Conservation (phyloP, 1,140 invertebrate species). For the Lordiphosa mommai region DNA sequence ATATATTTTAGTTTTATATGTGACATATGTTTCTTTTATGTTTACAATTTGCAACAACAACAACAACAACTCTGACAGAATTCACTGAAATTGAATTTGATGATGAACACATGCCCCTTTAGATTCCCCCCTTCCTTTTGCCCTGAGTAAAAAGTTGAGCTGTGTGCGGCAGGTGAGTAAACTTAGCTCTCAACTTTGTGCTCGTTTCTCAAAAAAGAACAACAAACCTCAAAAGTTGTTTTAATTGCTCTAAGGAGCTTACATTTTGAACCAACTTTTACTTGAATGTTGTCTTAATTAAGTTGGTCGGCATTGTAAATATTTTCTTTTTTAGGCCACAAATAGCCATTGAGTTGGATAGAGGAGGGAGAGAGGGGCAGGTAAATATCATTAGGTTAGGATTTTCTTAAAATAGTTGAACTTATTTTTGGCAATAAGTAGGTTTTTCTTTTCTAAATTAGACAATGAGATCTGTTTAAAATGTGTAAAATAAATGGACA, state of each 20-base stretch:
- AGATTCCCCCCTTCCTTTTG: neutral
- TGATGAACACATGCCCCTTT: conserved; percentile 22
- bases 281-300: conserved; percentile 36
- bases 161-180: conserved; percentile 54
- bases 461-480: neutral
- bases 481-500: neutral
- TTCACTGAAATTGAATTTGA: conserved; percentile 47
- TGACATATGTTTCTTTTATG: conserved; percentile 61
- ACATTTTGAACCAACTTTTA: conserved; percentile 28
- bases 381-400: conserved; percentile 53
- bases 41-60: conserved; percentile 32
- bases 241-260: neutral
- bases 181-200: conserved; percentile 37
- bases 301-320: conserved; percentile 40
- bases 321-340: conserved; percentile 11
- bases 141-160: neutral
- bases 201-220: conserved; percentile 4
- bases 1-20: conserved; percentile 21
- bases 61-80: conserved; percentile 46
- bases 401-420: conserved; percentile 28
- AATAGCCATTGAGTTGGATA: conserved; percentile 11
- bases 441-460: neutral
- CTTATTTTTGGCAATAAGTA: neutral
- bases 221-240: conserved; percentile 10
- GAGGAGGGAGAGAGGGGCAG: too few relatives aligned